Evolutionary conservation across 2,113 vertebrate species (phyloP).

Genomic region (Dicaeum eximium): DNA sequence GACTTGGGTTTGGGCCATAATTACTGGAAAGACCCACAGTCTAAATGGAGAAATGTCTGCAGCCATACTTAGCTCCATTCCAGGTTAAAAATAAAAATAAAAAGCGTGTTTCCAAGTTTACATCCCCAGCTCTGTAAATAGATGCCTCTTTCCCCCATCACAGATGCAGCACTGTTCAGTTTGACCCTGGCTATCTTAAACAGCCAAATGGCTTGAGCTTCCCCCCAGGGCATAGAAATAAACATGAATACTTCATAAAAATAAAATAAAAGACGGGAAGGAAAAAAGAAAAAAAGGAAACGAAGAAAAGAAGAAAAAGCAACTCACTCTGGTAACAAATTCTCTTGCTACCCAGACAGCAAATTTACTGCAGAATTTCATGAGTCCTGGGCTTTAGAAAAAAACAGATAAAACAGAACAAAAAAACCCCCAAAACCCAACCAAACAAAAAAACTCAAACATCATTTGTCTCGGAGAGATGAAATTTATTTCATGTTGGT

Average conservation of each 20-base stretch:
- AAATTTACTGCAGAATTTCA: not conserved
- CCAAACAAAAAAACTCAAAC: not conserved
- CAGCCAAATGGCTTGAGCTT: not conserved
- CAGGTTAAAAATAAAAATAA: slow-evolving; percentile 50
- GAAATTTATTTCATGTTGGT: not conserved
- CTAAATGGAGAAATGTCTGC: slow-evolving; percentile 36
- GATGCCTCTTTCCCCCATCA: not conserved
- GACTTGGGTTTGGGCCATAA: slow-evolving; percentile 29
- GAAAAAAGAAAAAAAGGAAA: not conserved
- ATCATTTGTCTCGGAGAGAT: not conserved
- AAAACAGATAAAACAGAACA: not conserved
- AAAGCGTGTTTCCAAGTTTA: not conserved
- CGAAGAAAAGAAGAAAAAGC: not conserved
- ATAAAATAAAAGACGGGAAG: not conserved
- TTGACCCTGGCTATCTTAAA: not conserved
- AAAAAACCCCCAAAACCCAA: not conserved
- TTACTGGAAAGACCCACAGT: slow-evolving; percentile 3
- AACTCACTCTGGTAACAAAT: not conserved
- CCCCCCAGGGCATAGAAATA: not conserved
- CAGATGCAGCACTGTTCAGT: slow-evolving; percentile 29
- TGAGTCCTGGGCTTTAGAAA: not conserved
- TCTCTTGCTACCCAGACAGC: not conserved
- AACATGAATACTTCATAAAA: not conserved
- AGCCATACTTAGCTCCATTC: slow-evolving; percentile 12
- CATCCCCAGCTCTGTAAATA: slow-evolving; percentile 1